phyloP scores from a whole-genome alignment of 2,113 vertebrate species.

The Poicephalus meyeri region DNA sequence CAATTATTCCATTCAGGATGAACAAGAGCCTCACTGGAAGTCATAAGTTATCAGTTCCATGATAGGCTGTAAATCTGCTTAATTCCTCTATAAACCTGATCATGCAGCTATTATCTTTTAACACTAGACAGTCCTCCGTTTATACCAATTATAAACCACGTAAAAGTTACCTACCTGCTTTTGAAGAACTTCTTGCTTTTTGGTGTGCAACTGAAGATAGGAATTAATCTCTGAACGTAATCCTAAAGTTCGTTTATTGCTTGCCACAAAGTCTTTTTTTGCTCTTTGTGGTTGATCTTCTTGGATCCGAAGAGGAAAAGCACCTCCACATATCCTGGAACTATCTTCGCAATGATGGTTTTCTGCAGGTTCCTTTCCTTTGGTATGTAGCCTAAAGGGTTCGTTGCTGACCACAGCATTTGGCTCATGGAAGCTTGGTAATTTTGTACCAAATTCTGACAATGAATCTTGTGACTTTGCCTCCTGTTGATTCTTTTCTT shows the following conservation, averaged over 20 bases:
- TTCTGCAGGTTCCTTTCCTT: background rate
- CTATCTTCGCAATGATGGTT: background rate
- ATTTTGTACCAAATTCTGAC: background rate
- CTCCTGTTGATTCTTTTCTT: background rate
- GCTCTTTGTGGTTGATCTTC: background rate
- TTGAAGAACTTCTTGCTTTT: conserved; percentile 59
- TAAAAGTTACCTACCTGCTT: conserved; percentile 71
- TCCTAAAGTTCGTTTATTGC: conserved; percentile 87
- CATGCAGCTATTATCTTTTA: background rate
- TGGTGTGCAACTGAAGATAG: conserved; percentile 78
- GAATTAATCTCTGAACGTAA: conserved; percentile 72
- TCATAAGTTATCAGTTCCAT: rapidly evolving
- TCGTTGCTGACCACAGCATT: rapidly evolving
- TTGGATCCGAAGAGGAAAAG: background rate
- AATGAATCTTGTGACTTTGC: background rate
- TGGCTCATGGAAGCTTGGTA: background rate
- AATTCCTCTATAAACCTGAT: background rate
- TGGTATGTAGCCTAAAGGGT: background rate
- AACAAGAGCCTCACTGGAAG: background rate
- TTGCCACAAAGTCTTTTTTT: conserved; percentile 79
- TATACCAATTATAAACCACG: rapidly evolving
- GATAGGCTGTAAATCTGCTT: background rate
- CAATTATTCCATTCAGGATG: background rate
- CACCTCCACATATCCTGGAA: background rate
- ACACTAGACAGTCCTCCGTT: background rate